phyloP scores from a whole-genome alignment of 2,888 invertebrate species.

The Mimumesa dahlbomi region DNA sequence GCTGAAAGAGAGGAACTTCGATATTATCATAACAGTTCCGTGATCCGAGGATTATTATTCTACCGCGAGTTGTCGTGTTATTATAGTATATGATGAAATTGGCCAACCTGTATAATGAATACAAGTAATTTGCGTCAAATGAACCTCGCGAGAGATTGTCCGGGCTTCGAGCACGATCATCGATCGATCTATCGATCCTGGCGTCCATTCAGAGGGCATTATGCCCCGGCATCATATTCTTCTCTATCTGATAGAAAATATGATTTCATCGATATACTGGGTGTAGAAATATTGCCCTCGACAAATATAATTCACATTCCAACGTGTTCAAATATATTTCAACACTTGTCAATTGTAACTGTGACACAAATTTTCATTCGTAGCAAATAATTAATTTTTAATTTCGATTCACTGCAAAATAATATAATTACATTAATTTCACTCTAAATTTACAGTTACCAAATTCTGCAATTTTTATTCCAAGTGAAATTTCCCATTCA shows the following conservation, averaged over 20 bases:
- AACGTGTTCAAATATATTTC: too few species aligned
- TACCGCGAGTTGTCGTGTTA: constrained; percentile 7
- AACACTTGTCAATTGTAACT: too few species aligned
- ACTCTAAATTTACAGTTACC: too few species aligned
- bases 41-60: constrained; percentile 15
- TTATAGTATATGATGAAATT: constrained; percentile 28
- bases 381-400: too few species aligned
- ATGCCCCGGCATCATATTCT: background rate
- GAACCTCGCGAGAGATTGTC: constrained; percentile 42
- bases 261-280: background rate
- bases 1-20: background rate
- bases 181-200: constrained; percentile 50
- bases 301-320: too few species aligned
- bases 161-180: constrained; percentile 30
- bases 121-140: constrained; percentile 46
- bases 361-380: too few species aligned
- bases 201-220: constrained; percentile 26
- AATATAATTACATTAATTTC: too few species aligned
- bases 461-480: too few species aligned
- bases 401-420: too few species aligned
- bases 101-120: constrained; percentile 42
- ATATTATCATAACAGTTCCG: constrained; percentile 17
- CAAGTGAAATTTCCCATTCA: too few species aligned
- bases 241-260: background rate
- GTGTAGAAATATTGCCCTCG: background rate